These are phyloP conservation scores for Apodemia duryi DNA, from an alignment of 2,888 invertebrate species.

Conservation along the genomic window DNA sequence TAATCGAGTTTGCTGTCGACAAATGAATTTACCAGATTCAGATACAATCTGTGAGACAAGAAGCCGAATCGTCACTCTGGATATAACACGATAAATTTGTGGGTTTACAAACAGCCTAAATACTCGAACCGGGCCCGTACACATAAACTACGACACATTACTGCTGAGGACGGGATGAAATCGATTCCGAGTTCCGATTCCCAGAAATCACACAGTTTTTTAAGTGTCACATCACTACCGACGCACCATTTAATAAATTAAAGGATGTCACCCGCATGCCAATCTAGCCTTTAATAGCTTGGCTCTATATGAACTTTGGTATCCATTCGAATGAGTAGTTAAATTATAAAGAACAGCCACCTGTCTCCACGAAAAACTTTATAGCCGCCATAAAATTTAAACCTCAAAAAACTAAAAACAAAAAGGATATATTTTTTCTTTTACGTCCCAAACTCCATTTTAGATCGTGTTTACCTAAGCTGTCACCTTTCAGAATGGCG, in stretches of 20 bases:
- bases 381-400: slow-evolving; percentile 77
- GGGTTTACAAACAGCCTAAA: slow-evolving; percentile 56
- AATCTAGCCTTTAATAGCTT: slow-evolving; percentile 62
- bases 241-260: slow-evolving; percentile 75
- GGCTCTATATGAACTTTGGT: slow-evolving; percentile 53
- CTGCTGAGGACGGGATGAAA: slow-evolving; percentile 73
- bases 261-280: slow-evolving; percentile 54
- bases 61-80: slow-evolving; percentile 51
- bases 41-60: slow-evolving; percentile 71
- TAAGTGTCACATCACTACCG: slow-evolving; percentile 78
- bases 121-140: slow-evolving; percentile 36
- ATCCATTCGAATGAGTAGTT: slow-evolving; percentile 53
- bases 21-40: slow-evolving; percentile 65
- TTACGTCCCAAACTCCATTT: slow-evolving; percentile 66
- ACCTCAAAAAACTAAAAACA: slow-evolving; percentile 72
- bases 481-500: slow-evolving; percentile 76
- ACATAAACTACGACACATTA: slow-evolving; percentile 72
- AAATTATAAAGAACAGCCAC: slow-evolving; percentile 77
- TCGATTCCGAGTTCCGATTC: slow-evolving; percentile 77
- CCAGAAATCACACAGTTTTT: slow-evolving; percentile 77
- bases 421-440: slow-evolving; percentile 57
- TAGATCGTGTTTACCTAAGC: slow-evolving; percentile 77
- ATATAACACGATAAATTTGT: slow-evolving; percentile 63
- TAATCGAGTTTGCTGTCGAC: slow-evolving; percentile 56
- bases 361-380: slow-evolving; percentile 78